phyloP scores from a whole-genome alignment of 2,888 invertebrate species.

The Tiliacea aurago region DNA sequence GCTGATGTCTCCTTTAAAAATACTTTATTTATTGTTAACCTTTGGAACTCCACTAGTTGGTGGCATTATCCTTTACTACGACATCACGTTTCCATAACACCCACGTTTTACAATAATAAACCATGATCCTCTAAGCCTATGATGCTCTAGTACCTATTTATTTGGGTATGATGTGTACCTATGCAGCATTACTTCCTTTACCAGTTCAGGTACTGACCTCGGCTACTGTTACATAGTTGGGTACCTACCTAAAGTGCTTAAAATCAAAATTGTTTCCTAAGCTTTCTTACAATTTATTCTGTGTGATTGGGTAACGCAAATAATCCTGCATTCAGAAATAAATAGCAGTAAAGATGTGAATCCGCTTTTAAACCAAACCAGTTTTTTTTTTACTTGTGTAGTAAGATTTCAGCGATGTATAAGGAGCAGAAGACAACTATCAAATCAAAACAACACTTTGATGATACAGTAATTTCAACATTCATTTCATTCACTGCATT shows the following conservation, averaged over 20 bases:
- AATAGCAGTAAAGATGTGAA: background rate
- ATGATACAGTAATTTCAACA: slow-evolving; percentile 8
- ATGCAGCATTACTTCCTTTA: background rate
- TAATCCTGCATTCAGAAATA: no score
- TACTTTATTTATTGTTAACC: background rate
- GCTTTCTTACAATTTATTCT: background rate
- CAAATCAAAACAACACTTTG: background rate
- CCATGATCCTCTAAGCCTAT: slow-evolving; percentile 34
- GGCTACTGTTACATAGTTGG: background rate
- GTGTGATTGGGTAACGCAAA: no score
- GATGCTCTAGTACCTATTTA: slow-evolving; percentile 16
- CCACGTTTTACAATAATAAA: slow-evolving; percentile 44
- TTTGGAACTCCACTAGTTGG: slow-evolving; percentile 1
- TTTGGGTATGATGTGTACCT: slow-evolving; percentile 21
- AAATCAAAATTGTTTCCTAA: background rate
- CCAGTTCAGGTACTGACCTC: slow-evolving; percentile 1
- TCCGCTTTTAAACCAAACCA: background rate
- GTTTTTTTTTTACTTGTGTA: background rate
- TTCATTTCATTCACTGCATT: slow-evolving; percentile 1
- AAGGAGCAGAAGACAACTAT: background rate
- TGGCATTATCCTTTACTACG: slow-evolving; percentile 50
- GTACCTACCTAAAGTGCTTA: no score
- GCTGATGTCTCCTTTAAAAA: background rate
- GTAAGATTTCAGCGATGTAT: background rate
- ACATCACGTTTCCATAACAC: slow-evolving; percentile 37